Evolutionary conservation across 2,797 vertebrate species (phyloP), one percentile per base, ranked within the genome.

Genomic region (Sebastes vulpes): DNA sequence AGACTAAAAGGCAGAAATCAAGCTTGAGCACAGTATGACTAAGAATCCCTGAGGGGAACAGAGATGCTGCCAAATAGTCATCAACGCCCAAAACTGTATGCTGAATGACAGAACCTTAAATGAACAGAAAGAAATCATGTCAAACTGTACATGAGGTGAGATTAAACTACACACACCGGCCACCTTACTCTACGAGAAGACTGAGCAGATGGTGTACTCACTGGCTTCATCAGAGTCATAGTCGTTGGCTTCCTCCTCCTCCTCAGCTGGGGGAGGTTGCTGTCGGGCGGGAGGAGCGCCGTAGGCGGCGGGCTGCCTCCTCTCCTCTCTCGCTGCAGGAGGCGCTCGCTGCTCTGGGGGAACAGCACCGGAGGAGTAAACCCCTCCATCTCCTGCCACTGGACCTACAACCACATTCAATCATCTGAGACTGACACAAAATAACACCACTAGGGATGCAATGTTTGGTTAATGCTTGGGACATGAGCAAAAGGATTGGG

Each of bases 151-250:
- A 76, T 32, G 48, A 77, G 61, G 48, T 66, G 29, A 63, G 79
- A 65, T 75, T 3, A 88, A 82, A 83, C 50, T 6, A 52, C 25
- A 83, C 59, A 35, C 50, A 75, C 69, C 42, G 58, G 56, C 29
- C 77, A 83, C 63, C 23, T 56, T 23, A 59, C 63, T 83, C 16
- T 14, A 21, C 52, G 52, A 84, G 64, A 66, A 75, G 54, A 60
- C 48, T 11, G 46, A 81, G 52, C 89, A 89, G 76, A 86, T 89
- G 86, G 83, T 61, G 56, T 50, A 93, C 94, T 90, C 94, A 99
- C 98, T 99, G 89, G 97, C 96, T 97, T 99, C 98, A 74, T 99
- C 98, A 0, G 98, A 99, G 85, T 99, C 98, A 0, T 98, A 99
- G 96, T 98, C 98, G 80, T 99, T 98, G 88, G 96, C 96, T 0